Evolutionary conservation across 2,797 vertebrate genomes (phyloP), one percentile per base, ranked within the genome.

Genomic region (Darevskia mixta): DNA sequence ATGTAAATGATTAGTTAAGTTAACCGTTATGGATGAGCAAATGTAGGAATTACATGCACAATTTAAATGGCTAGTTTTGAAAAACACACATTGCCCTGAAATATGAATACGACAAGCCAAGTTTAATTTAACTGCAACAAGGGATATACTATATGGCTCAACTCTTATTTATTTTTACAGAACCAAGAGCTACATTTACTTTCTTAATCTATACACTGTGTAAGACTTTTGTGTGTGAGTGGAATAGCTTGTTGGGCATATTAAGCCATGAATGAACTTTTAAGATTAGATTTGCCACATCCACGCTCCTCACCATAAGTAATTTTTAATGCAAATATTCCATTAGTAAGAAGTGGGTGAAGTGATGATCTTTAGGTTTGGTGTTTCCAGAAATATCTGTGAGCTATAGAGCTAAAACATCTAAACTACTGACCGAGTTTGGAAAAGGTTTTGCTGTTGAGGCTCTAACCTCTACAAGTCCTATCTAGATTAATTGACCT

Each of bases 51-150:
- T 0, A 0, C 41, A 67, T 8, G n/a, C 58, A 49, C 8, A 86
- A 15, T 90, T 43, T 79, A 90, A 87, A 75, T 1, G 2, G 81
- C 61, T 84, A 82, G 38, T 81, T 91, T 86, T 90, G 61, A 83
- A 79, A 94, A 91, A 91, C 18, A 25, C 38, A 75, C 58, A 3
- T 25, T 92, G 90, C 85, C 61, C 86, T 92, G 85, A 88, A 67
- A 72, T 35, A 76, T 85, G 64, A 69, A 49, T 84, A 79, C 72
- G 78, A 77, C 2, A 76, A 89, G 82, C 61, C 90, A 91, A 90
- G 83, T 87, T 84, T 88, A 49, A 72, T 43, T 77, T 86, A 89
- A 73, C 1, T 82, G 43, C 64, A 90, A 87, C 89, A 83, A 92
- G 80, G 58, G 88, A 91, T 78, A 84, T 29, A 91, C 25, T 90